Evolutionary conservation across 2,797 vertebrate genomes (phyloP), one percentile per base, ranked within the genome.

Genomic region (Enoplosus armatus): DNA sequence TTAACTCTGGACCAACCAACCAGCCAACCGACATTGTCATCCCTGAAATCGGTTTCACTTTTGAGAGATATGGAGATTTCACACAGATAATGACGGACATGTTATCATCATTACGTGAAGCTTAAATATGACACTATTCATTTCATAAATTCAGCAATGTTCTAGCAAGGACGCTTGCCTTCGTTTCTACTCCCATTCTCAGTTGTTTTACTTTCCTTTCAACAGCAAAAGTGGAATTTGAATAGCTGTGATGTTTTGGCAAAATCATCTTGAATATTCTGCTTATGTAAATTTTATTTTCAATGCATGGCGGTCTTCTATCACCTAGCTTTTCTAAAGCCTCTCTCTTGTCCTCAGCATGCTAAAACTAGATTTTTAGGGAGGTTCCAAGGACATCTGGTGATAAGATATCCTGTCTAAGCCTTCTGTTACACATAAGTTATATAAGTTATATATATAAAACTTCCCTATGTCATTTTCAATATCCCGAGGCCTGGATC

Each of bases 401-500:
- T 43, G 48, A 76, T 61, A 53, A 6, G 22, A 47, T 27, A 35
- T 67, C 11, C 26, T 39, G 15, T 59, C 29, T n/a, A 63, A 43
- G n/a, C 65, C 45, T 62, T 75, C 26, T 72, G 27, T 68, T 64
- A 62, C 41, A 78, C 39, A 72, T 56, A 65, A 56, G 56, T 75
- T 71, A 61, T 64, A 74, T 41, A 75, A 59, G 39, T 45, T 59
- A 29, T 50, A 55, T 63, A 63, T 39, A 74, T 64, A 75, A 67
- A 45, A 45, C 48, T 69, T 81, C 48, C 41, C 24, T 65, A 70
- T 31, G 7, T 79, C 54, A 43, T 62, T 63, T 72, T 56, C 10
- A 68, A 51, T 78, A 74, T 80, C 39, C 45, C 16, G 11, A 67
- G 43, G 71, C 65, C 61, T 73, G 67, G 35, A 81, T 81, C 63